phyloP scores from a whole-genome alignment of 2,113 vertebrate genomes.

The Salvelinus fontinalis region DNA sequence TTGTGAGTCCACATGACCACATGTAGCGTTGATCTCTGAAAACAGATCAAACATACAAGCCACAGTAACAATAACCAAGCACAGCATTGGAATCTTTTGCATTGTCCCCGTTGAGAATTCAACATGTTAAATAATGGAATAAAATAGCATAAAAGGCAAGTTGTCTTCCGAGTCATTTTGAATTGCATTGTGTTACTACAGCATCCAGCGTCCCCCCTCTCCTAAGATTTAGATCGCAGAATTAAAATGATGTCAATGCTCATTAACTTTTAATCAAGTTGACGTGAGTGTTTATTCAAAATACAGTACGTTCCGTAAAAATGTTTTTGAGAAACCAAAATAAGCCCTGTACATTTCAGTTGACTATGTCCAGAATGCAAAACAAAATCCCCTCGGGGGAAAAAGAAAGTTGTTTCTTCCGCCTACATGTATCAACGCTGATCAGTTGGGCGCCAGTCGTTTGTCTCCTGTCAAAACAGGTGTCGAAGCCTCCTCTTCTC shows the following conservation, averaged over 20 bases:
- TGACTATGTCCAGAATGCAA: slow-evolving; percentile 41
- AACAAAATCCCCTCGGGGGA: slow-evolving; percentile 39
- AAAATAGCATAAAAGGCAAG: not conserved
- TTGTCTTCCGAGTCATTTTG: slow-evolving; percentile 1
- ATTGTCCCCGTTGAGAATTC: not conserved
- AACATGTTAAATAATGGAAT: not conserved
- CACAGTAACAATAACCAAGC: no score
- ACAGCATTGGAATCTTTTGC: not conserved
- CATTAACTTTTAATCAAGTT: slow-evolving; percentile 41
- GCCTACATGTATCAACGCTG: slow-evolving; percentile 53
- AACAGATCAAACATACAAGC: slow-evolving; percentile 29
- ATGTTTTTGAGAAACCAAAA: no score
- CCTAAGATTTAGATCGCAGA: not conserved
- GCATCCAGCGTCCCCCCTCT: not conserved
- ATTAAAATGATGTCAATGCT: not conserved
- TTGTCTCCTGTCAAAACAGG: slow-evolving; percentile 65
- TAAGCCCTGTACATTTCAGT: no score
- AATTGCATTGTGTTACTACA: not conserved
- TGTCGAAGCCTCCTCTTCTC: slow-evolving; percentile 56
- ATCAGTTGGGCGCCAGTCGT: slow-evolving; percentile 62
- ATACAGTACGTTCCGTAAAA: not conserved
- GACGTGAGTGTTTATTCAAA: slow-evolving; percentile 7
- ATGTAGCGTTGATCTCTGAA: slow-evolving; percentile 21
- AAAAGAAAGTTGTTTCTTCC: slow-evolving; percentile 47
- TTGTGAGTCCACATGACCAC: slow-evolving; percentile 29